Conservation (phyloP, 1,140 invertebrate genomes). For the Acromyrmex charruanus region DNA sequence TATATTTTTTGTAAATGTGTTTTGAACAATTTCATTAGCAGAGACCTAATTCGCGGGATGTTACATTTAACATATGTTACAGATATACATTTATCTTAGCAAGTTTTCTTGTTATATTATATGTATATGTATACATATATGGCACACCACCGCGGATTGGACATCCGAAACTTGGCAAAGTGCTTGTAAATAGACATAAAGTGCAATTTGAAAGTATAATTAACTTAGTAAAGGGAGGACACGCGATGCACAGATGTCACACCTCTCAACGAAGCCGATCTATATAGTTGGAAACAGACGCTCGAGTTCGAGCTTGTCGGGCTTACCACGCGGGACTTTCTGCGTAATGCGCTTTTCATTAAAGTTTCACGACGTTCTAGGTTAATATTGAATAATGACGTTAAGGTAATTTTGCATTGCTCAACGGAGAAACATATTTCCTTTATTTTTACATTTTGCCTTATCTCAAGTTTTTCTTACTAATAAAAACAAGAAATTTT, state of each 20-base stretch:
- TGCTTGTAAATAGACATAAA: slow-evolving; percentile 41
- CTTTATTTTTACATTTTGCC: neutral
- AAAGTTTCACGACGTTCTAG: slow-evolving; percentile 16
- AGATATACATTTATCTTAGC: neutral
- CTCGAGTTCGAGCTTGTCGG: slow-evolving; percentile 5
- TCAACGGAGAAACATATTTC: neutral
- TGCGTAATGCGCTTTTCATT: slow-evolving; percentile 42
- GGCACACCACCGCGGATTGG: neutral
- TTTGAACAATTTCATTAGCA: neutral
- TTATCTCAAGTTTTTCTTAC: neutral
- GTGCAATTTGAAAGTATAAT: slow-evolving; percentile 44
- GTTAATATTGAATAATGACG: slow-evolving; percentile 38
- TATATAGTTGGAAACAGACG: slow-evolving; percentile 39
- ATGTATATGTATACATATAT: neutral
- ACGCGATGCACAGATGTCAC: slow-evolving; percentile 35
- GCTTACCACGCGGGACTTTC: slow-evolving; percentile 34
- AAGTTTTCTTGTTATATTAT: neutral
- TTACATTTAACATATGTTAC: neutral
- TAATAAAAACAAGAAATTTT: neutral
- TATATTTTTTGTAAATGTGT: neutral
- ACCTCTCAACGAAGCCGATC: slow-evolving; percentile 22
- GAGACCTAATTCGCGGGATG: neutral
- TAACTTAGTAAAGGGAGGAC: slow-evolving; percentile 9
- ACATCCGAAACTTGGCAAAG: slow-evolving; percentile 8
- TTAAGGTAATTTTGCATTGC: neutral